Percentiles rank a stretch among this genome's conserved stretches.
These are phyloP conservation scores for Eumeta japonica DNA, from an alignment of 1,140 invertebrate species.

Conservation along the genomic window DNA sequence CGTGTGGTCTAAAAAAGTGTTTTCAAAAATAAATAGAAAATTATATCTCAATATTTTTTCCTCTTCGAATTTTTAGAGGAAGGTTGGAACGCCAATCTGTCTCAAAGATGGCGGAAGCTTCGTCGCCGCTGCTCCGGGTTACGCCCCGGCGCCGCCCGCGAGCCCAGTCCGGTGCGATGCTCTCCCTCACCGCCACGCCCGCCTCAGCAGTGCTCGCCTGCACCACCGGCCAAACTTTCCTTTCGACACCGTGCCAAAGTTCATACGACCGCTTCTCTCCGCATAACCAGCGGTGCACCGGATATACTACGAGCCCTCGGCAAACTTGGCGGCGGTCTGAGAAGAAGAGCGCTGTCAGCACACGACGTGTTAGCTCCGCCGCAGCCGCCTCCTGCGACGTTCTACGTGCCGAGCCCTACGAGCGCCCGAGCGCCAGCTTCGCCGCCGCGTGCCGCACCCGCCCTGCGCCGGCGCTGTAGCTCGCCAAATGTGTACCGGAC, in stretches of 20 bases:
- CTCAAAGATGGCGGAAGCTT: slow-evolving; percentile 70
- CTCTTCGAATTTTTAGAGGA: slow-evolving; percentile 62
- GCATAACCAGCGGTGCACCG: slow-evolving; percentile 62
- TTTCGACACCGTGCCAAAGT: slow-evolving; percentile 57
- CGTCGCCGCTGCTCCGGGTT: slow-evolving; percentile 66
- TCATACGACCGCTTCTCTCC: slow-evolving; percentile 61
- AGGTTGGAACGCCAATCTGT: slow-evolving; percentile 72
- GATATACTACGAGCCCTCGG: slow-evolving; percentile 66
- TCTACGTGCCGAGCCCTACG: slow-evolving; percentile 68
- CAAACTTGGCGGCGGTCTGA: slow-evolving; percentile 65
- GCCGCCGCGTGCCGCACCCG: slow-evolving; percentile 32
- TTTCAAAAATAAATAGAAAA: not conserved
- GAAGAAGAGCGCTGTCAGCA: slow-evolving; percentile 65
- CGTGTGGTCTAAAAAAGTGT: no score
- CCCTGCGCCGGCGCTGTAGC: slow-evolving; percentile 42
- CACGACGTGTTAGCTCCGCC: slow-evolving; percentile 63
- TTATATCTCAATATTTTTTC: slow-evolving; percentile 6
- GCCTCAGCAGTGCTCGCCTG: slow-evolving; percentile 39
- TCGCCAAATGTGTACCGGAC: slow-evolving; percentile 50
- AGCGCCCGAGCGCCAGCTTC: slow-evolving; percentile 30
- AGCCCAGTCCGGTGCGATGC: slow-evolving; percentile 50
- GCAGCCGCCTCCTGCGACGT: slow-evolving; percentile 57
- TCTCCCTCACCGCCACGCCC: slow-evolving; percentile 52
- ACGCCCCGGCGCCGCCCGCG: slow-evolving; percentile 52
- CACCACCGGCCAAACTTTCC: slow-evolving; percentile 46